Percentiles rank a stretch among this genome's conserved stretches.
Conservation (phyloP, 2,888 invertebrate species). For the Bellardia bayeri region DNA sequence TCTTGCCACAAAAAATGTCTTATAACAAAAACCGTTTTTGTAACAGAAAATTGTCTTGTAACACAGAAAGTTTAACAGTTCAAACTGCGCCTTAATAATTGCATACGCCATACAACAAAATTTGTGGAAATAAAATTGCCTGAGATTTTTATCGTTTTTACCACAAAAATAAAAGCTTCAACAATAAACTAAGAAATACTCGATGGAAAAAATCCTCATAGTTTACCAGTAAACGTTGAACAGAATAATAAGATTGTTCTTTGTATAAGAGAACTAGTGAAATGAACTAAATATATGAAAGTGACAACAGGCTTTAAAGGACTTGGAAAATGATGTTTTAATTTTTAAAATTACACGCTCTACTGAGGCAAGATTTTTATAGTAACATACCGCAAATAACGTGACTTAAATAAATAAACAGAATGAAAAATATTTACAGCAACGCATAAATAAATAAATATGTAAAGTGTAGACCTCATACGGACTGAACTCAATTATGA, state of each 20-base stretch:
- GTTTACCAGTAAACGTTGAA: not conserved
- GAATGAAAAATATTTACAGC: not conserved
- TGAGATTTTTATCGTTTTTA: not conserved
- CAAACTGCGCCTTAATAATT: not conserved
- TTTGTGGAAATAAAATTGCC: no score
- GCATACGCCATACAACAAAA: no score
- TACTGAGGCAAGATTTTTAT: not conserved
- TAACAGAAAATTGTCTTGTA: no score
- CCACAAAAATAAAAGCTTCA: not conserved
- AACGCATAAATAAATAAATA: not conserved
- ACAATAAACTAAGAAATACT: not conserved
- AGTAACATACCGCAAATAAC: conserved; percentile 13
- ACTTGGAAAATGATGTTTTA: conserved; percentile 24
- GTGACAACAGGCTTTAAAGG: conserved; percentile 16
- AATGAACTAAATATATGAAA: not conserved
- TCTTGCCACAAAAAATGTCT: no score
- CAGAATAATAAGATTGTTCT: conserved; percentile 16
- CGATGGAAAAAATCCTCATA: not conserved
- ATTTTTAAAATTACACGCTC: conserved; percentile 25
- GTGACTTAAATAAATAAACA: conserved; percentile 17
- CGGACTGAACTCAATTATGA: conserved; percentile 14
- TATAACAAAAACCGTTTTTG: no score
- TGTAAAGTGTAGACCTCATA: not conserved
- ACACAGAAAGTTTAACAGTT: no score
- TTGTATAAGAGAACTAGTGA: not conserved